phyloP scores from a whole-genome alignment of 2,888 invertebrate genomes.

The Lasioglossum zephyrum region DNA sequence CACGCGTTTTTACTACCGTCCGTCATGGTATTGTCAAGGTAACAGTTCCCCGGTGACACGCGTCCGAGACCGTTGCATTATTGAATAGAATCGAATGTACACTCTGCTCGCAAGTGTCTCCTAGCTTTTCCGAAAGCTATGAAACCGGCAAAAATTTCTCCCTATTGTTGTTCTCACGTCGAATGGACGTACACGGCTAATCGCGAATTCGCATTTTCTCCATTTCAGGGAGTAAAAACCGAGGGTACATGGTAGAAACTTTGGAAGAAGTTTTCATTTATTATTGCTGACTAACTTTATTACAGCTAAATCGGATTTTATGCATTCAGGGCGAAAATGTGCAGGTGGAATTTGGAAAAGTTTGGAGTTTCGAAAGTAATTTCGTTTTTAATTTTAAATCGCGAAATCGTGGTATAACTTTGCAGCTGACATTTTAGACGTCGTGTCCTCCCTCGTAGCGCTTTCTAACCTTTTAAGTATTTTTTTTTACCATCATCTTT shows the following conservation, averaged over 20 bases:
- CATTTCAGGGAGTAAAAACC: not conserved
- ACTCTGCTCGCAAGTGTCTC: not conserved
- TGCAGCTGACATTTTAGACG: no score
- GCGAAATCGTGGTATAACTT: no score
- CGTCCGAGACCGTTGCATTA: slow-evolving; percentile 63
- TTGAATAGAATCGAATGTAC: slow-evolving; percentile 53
- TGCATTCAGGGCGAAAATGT: no score
- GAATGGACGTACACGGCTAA: not conserved
- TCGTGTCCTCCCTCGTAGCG: no score
- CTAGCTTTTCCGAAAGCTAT: not conserved
- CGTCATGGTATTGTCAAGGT: slow-evolving; percentile 41
- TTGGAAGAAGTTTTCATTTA: not conserved
- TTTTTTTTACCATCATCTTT: no score
- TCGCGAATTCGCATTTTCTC: not conserved
- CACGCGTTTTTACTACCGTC: not conserved
- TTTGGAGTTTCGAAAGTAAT: no score
- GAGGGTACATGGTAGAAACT: not conserved
- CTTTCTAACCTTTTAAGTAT: no score
- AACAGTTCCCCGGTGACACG: slow-evolving; percentile 63
- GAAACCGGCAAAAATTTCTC: not conserved
- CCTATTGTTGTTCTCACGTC: not conserved
- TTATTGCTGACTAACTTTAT: not conserved
- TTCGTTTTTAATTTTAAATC: no score
- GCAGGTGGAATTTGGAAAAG: no score
- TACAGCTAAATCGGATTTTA: no score